These are phyloP conservation scores for Galeopterus variegatus DNA, from an alignment of 2,113 vertebrate genomes.

Conservation along the genomic window DNA sequence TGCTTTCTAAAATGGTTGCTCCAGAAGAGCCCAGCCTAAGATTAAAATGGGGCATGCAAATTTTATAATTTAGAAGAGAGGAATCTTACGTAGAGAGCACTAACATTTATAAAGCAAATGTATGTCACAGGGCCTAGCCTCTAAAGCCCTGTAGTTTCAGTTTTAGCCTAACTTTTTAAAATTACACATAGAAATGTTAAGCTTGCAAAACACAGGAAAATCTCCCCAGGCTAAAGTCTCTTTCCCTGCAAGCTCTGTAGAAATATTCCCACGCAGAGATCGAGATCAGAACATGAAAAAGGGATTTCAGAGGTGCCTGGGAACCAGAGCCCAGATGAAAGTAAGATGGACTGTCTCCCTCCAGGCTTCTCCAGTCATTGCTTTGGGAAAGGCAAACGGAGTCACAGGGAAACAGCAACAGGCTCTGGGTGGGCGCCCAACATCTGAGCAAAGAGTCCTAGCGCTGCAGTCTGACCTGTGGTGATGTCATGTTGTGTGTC, in stretches of 20 bases:
- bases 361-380: neutral
- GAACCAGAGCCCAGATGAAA: neutral
- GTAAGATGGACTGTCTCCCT: neutral
- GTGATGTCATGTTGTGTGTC: neutral
- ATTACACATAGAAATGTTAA: too few species aligned
- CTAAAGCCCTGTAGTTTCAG: too few species aligned
- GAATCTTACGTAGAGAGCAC: too few species aligned
- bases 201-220: too few species aligned
- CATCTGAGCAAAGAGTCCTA: neutral
- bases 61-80: too few species aligned
- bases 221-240: too few species aligned
- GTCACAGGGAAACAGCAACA: neutral
- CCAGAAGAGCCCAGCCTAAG: too few species aligned
- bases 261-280: slow-evolving; percentile 32
- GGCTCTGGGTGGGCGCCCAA: accelerated
- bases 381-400: neutral
- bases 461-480: neutral
- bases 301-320: neutral
- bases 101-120: too few species aligned
- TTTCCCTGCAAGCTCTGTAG: neutral
- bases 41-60: too few species aligned
- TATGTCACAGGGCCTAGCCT: too few species aligned
- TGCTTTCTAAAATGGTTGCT: too few species aligned
- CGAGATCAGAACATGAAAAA: neutral
- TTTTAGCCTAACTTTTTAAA: too few species aligned